Percentiles rank a stretch among this genome's conserved stretches.
Conservation (phyloP, 2,113 vertebrate species). For the Hippolais icterina region DNA sequence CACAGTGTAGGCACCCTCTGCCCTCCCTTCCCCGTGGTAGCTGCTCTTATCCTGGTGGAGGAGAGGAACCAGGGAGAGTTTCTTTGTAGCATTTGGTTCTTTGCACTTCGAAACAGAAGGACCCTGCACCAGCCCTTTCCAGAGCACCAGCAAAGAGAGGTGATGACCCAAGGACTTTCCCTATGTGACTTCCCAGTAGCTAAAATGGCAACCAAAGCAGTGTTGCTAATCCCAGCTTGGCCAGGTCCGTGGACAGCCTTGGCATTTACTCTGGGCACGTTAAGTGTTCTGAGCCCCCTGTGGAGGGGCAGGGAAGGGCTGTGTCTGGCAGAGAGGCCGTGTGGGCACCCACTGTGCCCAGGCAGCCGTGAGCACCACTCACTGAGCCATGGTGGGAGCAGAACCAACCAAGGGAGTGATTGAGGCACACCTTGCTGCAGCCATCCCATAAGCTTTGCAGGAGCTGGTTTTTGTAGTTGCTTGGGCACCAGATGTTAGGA, state of each 20-base stretch:
- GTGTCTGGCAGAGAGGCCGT: background rate
- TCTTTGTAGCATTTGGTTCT: constrained; percentile 18
- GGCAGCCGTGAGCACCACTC: background rate
- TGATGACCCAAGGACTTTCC: rapidly evolving
- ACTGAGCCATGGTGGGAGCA: rapidly evolving
- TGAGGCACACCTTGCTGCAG: background rate
- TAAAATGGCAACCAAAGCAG: background rate
- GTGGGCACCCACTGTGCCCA: background rate
- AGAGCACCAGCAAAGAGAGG: constrained; percentile 44
- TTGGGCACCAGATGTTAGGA: background rate
- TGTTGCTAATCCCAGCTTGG: background rate
- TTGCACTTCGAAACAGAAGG: constrained; percentile 16
- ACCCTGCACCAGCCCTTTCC: background rate
- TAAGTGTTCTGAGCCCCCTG: rapidly evolving
- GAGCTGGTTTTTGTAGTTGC: background rate
- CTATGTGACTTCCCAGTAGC: background rate
- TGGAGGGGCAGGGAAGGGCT: background rate
- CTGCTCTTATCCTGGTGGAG: background rate
- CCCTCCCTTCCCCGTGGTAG: background rate
- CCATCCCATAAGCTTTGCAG: background rate
- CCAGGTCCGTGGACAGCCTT: background rate
- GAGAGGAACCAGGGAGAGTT: background rate
- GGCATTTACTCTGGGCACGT: background rate
- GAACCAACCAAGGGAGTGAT: background rate
- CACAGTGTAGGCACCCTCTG: background rate